phyloP scores from a whole-genome alignment of 2,888 invertebrate species.

The Notodonta dromedarius region DNA sequence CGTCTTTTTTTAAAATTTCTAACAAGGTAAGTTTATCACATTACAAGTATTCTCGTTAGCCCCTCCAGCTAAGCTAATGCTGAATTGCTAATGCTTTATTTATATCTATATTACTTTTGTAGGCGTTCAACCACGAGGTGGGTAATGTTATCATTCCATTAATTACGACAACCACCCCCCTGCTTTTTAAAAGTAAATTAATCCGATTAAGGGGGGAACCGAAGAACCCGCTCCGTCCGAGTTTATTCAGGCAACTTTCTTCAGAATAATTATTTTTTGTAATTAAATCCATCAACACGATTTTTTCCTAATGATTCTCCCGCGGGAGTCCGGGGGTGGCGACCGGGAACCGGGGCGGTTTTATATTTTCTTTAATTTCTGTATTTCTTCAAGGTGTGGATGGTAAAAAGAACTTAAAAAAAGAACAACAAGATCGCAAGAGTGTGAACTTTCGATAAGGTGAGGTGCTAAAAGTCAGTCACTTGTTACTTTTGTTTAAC shows the following conservation, averaged over 20 bases:
- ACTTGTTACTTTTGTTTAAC: neutral
- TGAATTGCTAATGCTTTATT: slow-evolving; percentile 34
- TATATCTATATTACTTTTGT: slow-evolving; percentile 53
- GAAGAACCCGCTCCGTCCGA: slow-evolving; percentile 82
- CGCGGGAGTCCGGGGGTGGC: slow-evolving; percentile 63
- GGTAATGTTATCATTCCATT: slow-evolving; percentile 84
- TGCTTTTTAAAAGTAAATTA: slow-evolving; percentile 83
- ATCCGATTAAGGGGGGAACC: slow-evolving; percentile 83
- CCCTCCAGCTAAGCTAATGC: no score
- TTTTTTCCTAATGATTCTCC: slow-evolving; percentile 84
- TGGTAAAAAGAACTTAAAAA: slow-evolving; percentile 7
- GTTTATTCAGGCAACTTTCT: slow-evolving; percentile 83
- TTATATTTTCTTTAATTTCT: slow-evolving; percentile 66
- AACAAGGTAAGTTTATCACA: no score
- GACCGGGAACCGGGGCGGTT: slow-evolving; percentile 49
- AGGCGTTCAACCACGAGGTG: slow-evolving; percentile 76
- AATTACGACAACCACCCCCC: slow-evolving; percentile 80
- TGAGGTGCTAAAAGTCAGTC: neutral
- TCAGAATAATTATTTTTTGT: slow-evolving; percentile 84
- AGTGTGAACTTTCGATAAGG: neutral
- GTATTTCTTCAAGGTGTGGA: slow-evolving; percentile 47
- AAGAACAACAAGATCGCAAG: neutral
- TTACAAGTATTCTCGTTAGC: no score
- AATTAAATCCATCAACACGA: slow-evolving; percentile 85
- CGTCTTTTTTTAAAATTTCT: slow-evolving; percentile 18